A percentile compares a stretch with the other conserved stretches of the same genome.
phyloP scores from a whole-genome alignment of 2,888 invertebrate species.

The Chelonus formosanus region DNA sequence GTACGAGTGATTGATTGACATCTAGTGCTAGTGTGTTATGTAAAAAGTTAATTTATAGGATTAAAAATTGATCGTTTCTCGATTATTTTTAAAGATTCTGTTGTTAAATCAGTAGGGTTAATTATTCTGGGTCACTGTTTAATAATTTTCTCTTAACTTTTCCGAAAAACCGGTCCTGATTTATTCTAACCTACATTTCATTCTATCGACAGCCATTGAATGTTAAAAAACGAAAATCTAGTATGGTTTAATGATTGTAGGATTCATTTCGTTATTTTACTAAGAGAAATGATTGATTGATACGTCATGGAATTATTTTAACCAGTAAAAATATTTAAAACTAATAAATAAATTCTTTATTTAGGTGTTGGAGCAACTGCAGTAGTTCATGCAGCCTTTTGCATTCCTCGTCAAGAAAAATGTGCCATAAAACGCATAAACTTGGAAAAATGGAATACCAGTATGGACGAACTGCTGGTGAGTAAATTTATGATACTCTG shows the following conservation, averaged over 20 bases:
- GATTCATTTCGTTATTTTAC: not conserved
- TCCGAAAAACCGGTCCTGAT: conserved; percentile 40
- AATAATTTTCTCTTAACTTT: conserved; percentile 35
- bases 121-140: not conserved
- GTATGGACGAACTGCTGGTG: conserved; percentile 95
- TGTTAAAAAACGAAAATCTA: too few species aligned
- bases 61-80: conserved; percentile 14
- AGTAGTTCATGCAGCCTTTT: conserved; percentile 92
- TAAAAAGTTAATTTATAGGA: conserved; percentile 36
- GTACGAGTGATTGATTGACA: conserved; percentile 18
- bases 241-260: too few species aligned
- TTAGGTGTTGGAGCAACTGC: conserved; percentile 96
- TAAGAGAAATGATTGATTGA: not conserved
- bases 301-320: not conserved
- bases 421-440: conserved; percentile 99
- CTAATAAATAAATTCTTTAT: not conserved
- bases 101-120: not conserved
- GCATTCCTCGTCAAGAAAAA: conserved; percentile 89
- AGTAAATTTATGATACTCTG: conserved; percentile 62
- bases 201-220: too few species aligned
- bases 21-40: conserved; percentile 36
- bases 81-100: conserved; percentile 12
- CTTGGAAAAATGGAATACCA: conserved; percentile 99
- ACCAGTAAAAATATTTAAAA: not conserved
- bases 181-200: conserved; percentile 42